Evolutionary conservation across 2,113 vertebrate genomes (phyloP).

Genomic region (Entomyzon cyanotis): DNA sequence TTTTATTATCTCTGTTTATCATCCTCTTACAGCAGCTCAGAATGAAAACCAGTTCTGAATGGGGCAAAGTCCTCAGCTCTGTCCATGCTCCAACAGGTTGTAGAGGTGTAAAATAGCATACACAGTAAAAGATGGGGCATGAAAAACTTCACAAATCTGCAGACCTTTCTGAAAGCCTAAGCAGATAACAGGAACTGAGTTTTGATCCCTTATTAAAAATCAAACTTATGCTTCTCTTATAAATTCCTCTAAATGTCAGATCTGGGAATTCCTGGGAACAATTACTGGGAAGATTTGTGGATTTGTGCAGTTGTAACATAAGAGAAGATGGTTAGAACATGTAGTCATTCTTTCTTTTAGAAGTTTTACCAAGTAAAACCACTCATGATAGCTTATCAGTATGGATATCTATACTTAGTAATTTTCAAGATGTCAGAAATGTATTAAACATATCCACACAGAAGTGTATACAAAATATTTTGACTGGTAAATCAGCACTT

Average conservation of each 20-base stretch:
- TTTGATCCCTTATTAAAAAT: background rate
- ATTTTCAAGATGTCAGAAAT: background rate
- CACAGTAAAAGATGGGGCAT: background rate
- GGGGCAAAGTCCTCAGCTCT: background rate
- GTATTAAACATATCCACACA: background rate
- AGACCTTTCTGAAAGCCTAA: background rate
- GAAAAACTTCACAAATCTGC: background rate
- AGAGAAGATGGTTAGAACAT: background rate
- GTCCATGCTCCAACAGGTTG: background rate
- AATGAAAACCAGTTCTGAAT: background rate
- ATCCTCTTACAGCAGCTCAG: background rate
- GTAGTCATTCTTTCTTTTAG: background rate
- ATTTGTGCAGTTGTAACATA: background rate
- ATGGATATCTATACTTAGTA: background rate
- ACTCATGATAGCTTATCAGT: background rate
- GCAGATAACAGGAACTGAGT: background rate
- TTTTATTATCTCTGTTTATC: background rate
- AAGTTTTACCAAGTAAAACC: background rate
- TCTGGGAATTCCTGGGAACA: background rate
- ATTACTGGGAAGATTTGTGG: background rate
- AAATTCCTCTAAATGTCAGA: background rate
- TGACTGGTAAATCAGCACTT: background rate
- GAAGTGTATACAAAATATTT: background rate
- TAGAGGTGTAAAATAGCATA: background rate
- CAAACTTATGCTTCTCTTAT: background rate